Evolutionary conservation across 2,888 invertebrate species (phyloP).

Genomic region (Ophion costatus): DNA sequence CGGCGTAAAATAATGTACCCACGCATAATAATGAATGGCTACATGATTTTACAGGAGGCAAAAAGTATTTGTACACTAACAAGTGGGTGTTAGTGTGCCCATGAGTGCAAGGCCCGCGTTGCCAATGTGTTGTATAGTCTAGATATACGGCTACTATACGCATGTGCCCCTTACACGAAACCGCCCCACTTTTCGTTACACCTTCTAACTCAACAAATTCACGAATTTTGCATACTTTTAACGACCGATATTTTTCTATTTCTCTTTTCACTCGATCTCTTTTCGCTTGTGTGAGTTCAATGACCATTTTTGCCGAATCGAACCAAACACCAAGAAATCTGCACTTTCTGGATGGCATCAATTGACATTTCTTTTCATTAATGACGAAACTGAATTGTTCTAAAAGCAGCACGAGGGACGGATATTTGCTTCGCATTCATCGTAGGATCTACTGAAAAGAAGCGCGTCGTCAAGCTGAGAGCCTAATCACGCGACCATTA

Average conservation of each 20-base stretch:
- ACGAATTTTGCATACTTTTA: constrained; percentile 15
- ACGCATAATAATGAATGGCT: too few species aligned
- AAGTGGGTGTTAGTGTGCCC: too few species aligned
- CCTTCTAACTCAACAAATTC: constrained; percentile 33
- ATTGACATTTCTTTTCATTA: constrained; percentile 24
- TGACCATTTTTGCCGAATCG: constrained; percentile 1
- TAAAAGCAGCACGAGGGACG: constrained; percentile 10
- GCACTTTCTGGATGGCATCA: constrained; percentile 17
- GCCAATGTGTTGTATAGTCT: too few species aligned
- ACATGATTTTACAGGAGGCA: too few species aligned
- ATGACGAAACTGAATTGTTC: constrained; percentile 22
- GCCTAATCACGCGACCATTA: too few species aligned
- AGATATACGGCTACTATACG: too few species aligned
- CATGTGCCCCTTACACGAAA: too few species aligned
- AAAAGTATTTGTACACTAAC: too few species aligned
- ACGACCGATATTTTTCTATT: not conserved
- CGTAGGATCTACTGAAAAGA: constrained; percentile 13
- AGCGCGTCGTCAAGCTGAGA: too few species aligned
- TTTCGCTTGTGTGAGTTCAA: constrained; percentile 15
- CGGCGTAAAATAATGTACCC: too few species aligned
- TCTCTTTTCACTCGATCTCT: not conserved
- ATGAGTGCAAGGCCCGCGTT: too few species aligned
- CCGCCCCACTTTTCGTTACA: not conserved
- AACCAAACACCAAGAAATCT: constrained; percentile 24
- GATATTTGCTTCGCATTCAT: constrained; percentile 19